phyloP scores from a whole-genome alignment of 2,113 vertebrate genomes.

The Clarias magur region DNA sequence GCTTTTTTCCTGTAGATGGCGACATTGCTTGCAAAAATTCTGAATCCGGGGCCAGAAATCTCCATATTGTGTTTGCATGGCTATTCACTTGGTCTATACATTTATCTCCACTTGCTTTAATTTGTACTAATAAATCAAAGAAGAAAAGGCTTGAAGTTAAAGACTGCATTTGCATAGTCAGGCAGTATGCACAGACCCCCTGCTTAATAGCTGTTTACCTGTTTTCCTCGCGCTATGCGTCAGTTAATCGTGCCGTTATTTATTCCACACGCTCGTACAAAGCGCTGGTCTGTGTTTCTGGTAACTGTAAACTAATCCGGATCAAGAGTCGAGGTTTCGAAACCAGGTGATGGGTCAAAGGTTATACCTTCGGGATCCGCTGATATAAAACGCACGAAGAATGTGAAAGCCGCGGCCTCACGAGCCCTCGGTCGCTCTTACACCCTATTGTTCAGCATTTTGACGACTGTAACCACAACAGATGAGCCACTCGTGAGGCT shows the following conservation, averaged over 20 bases:
- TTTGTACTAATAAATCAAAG: constrained; percentile 56
- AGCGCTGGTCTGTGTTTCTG: constrained; percentile 18
- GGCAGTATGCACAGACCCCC: background rate
- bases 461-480: constrained; percentile 65
- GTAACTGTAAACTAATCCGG: constrained; percentile 26
- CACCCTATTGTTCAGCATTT: constrained; percentile 59
- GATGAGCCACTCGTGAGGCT: constrained; percentile 46
- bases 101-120: constrained; percentile 64
- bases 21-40: constrained; percentile 84
- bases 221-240: background rate
- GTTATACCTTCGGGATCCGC: constrained; percentile 23
- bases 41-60: constrained; percentile 46
- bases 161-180: constrained; percentile 17
- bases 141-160: background rate
- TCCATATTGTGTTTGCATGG: constrained; percentile 55
- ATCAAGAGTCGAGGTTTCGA: constrained; percentile 40
- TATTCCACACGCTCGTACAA: constrained; percentile 52
- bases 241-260: constrained; percentile 32
- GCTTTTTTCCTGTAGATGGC: constrained; percentile 87
- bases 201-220: constrained; percentile 1
- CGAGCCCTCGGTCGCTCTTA: constrained; percentile 17
- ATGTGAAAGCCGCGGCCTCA: constrained; percentile 1
- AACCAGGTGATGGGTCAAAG: constrained; percentile 40
- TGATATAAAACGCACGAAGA: constrained; percentile 34
- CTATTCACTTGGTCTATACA: constrained; percentile 36